Percentiles rank a stretch among this genome's conserved stretches.
phyloP scores from a whole-genome alignment of 2,888 invertebrate genomes.

The Pheosia gnoma region DNA sequence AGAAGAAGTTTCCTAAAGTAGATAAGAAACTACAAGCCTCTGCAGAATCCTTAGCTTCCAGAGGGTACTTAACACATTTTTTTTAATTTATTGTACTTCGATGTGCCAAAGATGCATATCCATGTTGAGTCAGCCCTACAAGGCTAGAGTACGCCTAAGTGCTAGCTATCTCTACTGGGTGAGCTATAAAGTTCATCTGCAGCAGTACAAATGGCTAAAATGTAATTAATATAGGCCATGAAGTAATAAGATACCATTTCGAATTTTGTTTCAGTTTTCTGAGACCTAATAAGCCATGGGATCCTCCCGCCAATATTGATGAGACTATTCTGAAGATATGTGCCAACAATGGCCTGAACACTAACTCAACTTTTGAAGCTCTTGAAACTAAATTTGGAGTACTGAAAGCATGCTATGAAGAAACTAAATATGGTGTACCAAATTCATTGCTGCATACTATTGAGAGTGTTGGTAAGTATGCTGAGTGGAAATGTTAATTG shows the following conservation, averaged over 20 bases:
- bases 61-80: slow-evolving; percentile 82
- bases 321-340: slow-evolving; percentile 86
- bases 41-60: slow-evolving; percentile 86
- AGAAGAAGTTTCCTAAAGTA: slow-evolving; percentile 68
- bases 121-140: not conserved
- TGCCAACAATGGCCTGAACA: slow-evolving; percentile 75
- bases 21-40: slow-evolving; percentile 79
- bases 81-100: not conserved
- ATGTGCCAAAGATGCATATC: not conserved
- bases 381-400: slow-evolving; percentile 86
- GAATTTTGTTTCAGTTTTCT: slow-evolving; percentile 85
- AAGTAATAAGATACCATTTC: not conserved
- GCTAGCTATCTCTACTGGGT: too few relatives aligned
- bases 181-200: too few relatives aligned
- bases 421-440: slow-evolving; percentile 91
- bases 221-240: too few relatives aligned
- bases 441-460: slow-evolving; percentile 92
- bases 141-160: too few relatives aligned
- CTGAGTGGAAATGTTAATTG: not conserved
- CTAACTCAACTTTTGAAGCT: slow-evolving; percentile 72
- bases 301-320: slow-evolving; percentile 87
- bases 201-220: too few relatives aligned
- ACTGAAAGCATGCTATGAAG: slow-evolving; percentile 87
- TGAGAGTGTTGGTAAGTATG: slow-evolving; percentile 86
- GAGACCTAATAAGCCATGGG: slow-evolving; percentile 89